phyloP scores from a whole-genome alignment of 2,797 vertebrate species.

The Carduelis carduelis region DNA sequence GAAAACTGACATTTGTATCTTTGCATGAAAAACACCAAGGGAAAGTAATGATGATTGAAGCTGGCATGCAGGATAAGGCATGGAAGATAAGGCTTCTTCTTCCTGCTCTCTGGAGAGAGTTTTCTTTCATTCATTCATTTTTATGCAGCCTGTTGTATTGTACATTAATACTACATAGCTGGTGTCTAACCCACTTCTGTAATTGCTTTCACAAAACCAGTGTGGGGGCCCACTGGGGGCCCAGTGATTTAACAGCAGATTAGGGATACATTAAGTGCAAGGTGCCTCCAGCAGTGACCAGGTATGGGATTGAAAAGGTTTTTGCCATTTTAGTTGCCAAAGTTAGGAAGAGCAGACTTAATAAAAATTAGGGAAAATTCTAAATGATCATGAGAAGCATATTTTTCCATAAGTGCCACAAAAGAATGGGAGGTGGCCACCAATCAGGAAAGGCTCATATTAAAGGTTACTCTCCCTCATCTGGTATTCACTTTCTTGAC shows the following conservation, averaged over 20 bases:
- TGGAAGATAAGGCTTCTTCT: not conserved
- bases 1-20: not conserved
- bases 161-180: conserved; percentile 35
- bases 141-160: conserved; percentile 24
- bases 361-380: conserved; percentile 48
- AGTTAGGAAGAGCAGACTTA: conserved; percentile 36
- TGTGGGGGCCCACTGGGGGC: not conserved
- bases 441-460: conserved; percentile 6
- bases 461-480: conserved; percentile 44
- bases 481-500: not conserved
- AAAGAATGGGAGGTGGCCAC: not conserved
- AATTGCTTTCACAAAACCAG: conserved; percentile 9
- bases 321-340: conserved; percentile 48
- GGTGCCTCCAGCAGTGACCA: conserved; percentile 5
- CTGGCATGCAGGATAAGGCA: not conserved
- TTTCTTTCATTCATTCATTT: not conserved
- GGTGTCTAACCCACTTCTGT: conserved; percentile 38
- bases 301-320: conserved; percentile 46
- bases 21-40: not conserved
- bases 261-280: not conserved
- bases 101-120: not conserved
- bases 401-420: conserved; percentile 36
- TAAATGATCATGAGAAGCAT: conserved; percentile 36
- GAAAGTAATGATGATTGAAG: conserved; percentile 2
- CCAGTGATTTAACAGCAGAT: conserved; percentile 40